Evolutionary conservation across 2,113 vertebrate genomes (phyloP).

Genomic region (Pomatostomus ruficeps): DNA sequence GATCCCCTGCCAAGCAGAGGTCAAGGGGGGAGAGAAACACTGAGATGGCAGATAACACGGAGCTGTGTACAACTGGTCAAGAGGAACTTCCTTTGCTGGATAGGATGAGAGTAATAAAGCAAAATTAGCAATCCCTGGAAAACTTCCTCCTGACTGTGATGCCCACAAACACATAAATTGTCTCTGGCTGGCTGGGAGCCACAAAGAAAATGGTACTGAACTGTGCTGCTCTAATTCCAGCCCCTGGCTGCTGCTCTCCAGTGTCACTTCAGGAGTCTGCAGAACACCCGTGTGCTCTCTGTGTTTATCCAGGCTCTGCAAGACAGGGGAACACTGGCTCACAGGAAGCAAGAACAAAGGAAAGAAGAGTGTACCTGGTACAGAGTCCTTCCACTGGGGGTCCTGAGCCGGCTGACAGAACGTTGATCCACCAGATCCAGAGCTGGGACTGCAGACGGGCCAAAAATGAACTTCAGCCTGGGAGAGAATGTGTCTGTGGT

Average conservation of each 20-base stretch:
- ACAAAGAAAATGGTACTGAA: not conserved
- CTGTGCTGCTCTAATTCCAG: not conserved
- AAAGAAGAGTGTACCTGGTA: conserved; percentile 81
- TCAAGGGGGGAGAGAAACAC: not conserved
- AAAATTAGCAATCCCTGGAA: not conserved
- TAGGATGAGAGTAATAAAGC: not conserved
- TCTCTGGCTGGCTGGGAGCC: not conserved
- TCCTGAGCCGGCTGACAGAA: conserved; percentile 78
- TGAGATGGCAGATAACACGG: not conserved
- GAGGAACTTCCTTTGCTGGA: not conserved
- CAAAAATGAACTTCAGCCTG: conserved; percentile 91
- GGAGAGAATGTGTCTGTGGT: not conserved
- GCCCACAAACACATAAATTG: not conserved
- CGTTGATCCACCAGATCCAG: conserved; percentile 88
- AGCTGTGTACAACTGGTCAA: not conserved
- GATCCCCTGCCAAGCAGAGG: not conserved
- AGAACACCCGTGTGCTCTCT: not conserved
- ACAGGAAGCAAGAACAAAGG: not conserved
- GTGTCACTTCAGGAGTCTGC: not conserved
- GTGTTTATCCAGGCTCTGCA: not conserved
- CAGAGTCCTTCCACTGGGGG: conserved; percentile 83
- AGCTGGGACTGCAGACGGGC: conserved; percentile 82
- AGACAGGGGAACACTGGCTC: not conserved
- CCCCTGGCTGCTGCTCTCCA: not conserved
- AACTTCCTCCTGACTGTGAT: not conserved